These are phyloP conservation scores for Oryzias dopingdopingensis DNA, from an alignment of 2,797 vertebrate genomes.

Conservation along the genomic window DNA sequence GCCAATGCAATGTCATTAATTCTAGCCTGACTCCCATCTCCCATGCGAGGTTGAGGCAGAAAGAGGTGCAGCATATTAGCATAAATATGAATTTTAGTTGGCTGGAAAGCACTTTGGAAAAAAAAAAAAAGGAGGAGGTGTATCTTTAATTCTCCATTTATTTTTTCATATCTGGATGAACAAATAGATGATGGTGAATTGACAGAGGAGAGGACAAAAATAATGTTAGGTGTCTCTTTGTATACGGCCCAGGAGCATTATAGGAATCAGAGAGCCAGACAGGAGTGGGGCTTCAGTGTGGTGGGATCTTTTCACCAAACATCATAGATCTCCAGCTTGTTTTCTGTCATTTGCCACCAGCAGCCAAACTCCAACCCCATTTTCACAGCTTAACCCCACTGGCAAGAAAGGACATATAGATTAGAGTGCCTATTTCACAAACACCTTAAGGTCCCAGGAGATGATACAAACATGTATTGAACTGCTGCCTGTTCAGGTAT, in stretches of 20 bases:
- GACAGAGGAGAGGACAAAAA: slow-evolving; percentile 38
- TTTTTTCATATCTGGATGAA: slow-evolving; percentile 69
- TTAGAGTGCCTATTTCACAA: slow-evolving; percentile 35
- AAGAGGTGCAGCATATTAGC: slow-evolving; percentile 74
- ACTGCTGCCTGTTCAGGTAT: slow-evolving; percentile 18
- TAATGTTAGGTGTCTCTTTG: slow-evolving; percentile 40
- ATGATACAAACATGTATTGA: slow-evolving; percentile 14
- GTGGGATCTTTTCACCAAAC: slow-evolving; percentile 38
- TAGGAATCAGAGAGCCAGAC: slow-evolving; percentile 36
- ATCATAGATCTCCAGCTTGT: slow-evolving; percentile 14
- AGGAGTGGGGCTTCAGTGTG: slow-evolving; percentile 31
- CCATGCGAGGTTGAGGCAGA: slow-evolving; percentile 68
- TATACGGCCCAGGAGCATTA: slow-evolving; percentile 33
- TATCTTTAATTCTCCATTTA: slow-evolving; percentile 75
- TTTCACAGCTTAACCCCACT: slow-evolving; percentile 25
- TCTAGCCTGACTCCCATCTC: slow-evolving; percentile 74
- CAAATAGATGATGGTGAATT: slow-evolving; percentile 63
- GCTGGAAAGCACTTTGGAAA: slow-evolving; percentile 78
- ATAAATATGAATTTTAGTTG: slow-evolving; percentile 84
- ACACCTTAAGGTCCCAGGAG: slow-evolving; percentile 34
- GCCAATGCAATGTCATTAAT: slow-evolving; percentile 81
- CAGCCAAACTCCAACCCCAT: slow-evolving; percentile 10
- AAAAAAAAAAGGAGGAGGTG: slow-evolving; percentile 70
- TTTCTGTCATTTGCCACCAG: slow-evolving; percentile 29
- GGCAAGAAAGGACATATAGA: slow-evolving; percentile 37